Evolutionary conservation across 1,140 invertebrate genomes (phyloP).

Genomic region (Megalonaias nervosa): DNA sequence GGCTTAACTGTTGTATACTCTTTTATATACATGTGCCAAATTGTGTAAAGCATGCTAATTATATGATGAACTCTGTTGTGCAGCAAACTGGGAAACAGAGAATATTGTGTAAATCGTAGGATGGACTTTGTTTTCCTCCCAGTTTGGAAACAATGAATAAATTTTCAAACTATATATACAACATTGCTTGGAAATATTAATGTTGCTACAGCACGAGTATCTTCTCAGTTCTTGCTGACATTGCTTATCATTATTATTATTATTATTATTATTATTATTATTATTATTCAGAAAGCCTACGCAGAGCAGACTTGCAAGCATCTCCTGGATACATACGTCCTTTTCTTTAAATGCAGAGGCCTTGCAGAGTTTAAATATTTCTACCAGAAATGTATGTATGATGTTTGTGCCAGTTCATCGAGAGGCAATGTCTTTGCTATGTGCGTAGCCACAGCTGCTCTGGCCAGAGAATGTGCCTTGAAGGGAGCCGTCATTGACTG

Average conservation of each 20-base stretch:
- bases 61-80: too few relatives aligned
- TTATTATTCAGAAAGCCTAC: neutral
- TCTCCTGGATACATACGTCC: neutral
- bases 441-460: conserved; percentile 6
- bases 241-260: too few relatives aligned
- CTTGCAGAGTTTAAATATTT: conserved; percentile 4
- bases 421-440: neutral
- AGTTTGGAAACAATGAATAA: neutral
- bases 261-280: neutral
- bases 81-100: too few relatives aligned
- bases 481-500: conserved; percentile 13
- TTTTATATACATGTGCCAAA: too few relatives aligned
- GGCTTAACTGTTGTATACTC: too few relatives aligned
- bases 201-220: neutral
- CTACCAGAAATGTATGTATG: conserved; percentile 8
- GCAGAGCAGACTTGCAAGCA: conserved; percentile 4
- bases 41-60: too few relatives aligned
- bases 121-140: neutral
- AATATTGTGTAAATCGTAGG: too few relatives aligned
- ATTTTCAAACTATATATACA: neutral
- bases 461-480: conserved; percentile 19
- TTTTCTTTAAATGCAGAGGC: neutral
- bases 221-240: neutral
- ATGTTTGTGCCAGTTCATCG: neutral
- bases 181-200: neutral